phyloP scores from a whole-genome alignment of 1,140 invertebrate genomes.

The Hesperophylax magnus region DNA sequence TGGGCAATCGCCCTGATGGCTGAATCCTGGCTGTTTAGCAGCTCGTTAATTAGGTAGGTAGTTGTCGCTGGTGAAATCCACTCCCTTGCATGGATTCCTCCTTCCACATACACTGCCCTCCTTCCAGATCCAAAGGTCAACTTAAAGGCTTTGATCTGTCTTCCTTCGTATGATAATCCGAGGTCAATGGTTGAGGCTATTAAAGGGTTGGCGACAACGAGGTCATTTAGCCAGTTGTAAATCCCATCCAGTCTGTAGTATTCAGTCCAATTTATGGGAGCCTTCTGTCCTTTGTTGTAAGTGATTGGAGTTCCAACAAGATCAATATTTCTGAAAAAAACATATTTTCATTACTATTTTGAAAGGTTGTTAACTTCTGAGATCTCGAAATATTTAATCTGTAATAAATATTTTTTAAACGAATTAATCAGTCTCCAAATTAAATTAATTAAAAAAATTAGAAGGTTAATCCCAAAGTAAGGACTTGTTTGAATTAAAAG shows the following conservation, averaged over 20 bases:
- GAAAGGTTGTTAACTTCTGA: too few species aligned
- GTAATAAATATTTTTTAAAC: too few species aligned
- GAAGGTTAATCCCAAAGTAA: too few species aligned
- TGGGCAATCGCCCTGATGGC: slow-evolving; percentile 70
- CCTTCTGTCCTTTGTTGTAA: not conserved
- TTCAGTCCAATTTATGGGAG: slow-evolving; percentile 65
- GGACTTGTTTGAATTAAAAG: too few species aligned
- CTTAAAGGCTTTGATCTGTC: slow-evolving; percentile 75
- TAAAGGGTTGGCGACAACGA: slow-evolving; percentile 66
- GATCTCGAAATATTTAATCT: too few species aligned
- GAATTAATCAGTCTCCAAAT: too few species aligned
- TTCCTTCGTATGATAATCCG: slow-evolving; percentile 72
- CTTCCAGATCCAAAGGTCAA: slow-evolving; percentile 71
- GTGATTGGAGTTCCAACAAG: too few species aligned
- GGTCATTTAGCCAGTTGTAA: slow-evolving; percentile 64
- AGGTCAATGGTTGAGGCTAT: slow-evolving; percentile 66
- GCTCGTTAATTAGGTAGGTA: slow-evolving; percentile 74
- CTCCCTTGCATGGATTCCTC: slow-evolving; percentile 77
- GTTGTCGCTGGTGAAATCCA: slow-evolving; percentile 80
- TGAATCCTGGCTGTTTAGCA: slow-evolving; percentile 68
- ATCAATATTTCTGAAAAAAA: not conserved
- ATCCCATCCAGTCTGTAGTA: slow-evolving; percentile 71
- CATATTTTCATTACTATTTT: too few species aligned
- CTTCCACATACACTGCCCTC: slow-evolving; percentile 62
- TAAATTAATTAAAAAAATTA: too few species aligned